Evolutionary conservation across 1,140 invertebrate genomes (phyloP).

Genomic region (Saccostrea glomerata): DNA sequence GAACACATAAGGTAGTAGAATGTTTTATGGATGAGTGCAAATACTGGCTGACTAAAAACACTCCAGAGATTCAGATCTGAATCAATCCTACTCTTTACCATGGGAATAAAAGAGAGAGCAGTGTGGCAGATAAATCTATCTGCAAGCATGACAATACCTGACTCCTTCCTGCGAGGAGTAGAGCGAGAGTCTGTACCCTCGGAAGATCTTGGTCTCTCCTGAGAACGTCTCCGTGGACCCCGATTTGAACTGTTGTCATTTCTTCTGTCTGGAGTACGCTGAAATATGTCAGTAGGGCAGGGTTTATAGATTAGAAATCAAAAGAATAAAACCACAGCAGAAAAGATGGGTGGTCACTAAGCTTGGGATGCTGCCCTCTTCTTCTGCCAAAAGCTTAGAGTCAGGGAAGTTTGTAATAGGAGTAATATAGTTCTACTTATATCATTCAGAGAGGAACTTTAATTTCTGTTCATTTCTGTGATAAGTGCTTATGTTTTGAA

Average conservation of each 20-base stretch:
- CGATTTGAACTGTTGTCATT: slow-evolving; percentile 30
- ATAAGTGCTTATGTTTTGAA: no score
- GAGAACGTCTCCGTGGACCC: slow-evolving; percentile 10
- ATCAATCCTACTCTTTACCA: slow-evolving; percentile 13
- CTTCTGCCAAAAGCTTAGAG: no score
- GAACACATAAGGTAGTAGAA: slow-evolving; percentile 4
- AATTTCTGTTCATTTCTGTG: no score
- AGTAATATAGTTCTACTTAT: no score
- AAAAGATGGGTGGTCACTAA: not conserved
- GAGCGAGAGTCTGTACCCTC: slow-evolving; percentile 15
- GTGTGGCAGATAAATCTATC: slow-evolving; percentile 31
- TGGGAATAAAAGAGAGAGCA: slow-evolving; percentile 29
- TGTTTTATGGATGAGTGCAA: slow-evolving; percentile 13
- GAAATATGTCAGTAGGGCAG: slow-evolving; percentile 33
- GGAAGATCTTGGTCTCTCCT: not conserved
- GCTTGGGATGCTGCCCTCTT: not conserved
- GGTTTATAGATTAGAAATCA: slow-evolving; percentile 25
- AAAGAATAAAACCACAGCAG: not conserved
- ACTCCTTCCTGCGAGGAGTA: slow-evolving; percentile 34
- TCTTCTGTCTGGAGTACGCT: slow-evolving; percentile 24
- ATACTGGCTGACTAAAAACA: slow-evolving; percentile 25
- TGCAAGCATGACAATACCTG: slow-evolving; percentile 35
- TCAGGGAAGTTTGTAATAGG: no score
- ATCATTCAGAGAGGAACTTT: no score
- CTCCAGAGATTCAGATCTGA: slow-evolving; percentile 32